phyloP scores from a whole-genome alignment of 2,888 invertebrate genomes.

The Eretmocerus hayati region DNA sequence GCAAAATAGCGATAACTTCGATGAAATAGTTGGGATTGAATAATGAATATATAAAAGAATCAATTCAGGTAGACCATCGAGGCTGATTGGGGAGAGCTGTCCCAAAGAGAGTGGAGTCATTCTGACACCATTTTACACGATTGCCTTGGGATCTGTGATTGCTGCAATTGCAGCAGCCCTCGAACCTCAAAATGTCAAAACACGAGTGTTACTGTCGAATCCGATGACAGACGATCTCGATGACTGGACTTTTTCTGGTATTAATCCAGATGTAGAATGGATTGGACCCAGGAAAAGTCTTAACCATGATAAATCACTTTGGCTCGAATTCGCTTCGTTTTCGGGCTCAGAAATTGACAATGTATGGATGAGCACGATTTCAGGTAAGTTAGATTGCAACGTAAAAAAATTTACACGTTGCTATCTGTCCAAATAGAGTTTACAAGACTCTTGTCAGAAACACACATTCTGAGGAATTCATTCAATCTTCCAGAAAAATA shows the following conservation, averaged over 20 bases:
- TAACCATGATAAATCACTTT: background rate
- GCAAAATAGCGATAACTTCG: too few species aligned
- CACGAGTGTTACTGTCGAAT: constrained; percentile 22
- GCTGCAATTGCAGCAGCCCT: constrained; percentile 56
- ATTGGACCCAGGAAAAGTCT: background rate
- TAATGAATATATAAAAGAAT: too few species aligned
- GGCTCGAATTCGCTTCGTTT: constrained; percentile 4
- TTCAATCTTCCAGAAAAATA: too few species aligned
- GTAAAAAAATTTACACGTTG: too few species aligned
- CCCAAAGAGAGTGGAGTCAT: constrained; percentile 63
- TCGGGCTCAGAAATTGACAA: constrained; percentile 44
- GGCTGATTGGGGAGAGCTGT: constrained; percentile 43
- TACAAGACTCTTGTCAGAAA: too few species aligned
- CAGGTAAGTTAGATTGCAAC: constrained; percentile 49
- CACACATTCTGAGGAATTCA: too few species aligned
- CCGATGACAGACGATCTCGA: constrained; percentile 7
- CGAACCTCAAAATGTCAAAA: constrained; percentile 52
- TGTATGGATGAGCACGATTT: constrained; percentile 57
- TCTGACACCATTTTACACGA: constrained; percentile 56
- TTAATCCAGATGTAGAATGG: too few species aligned
- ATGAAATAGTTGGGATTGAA: too few species aligned
- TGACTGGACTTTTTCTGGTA: background rate
- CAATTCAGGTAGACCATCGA: constrained; percentile 3
- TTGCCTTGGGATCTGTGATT: constrained; percentile 56
- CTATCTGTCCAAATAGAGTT: too few species aligned